Conservation (phyloP, 1,140 invertebrate species). For the Neoseiulus cucumeris region DNA sequence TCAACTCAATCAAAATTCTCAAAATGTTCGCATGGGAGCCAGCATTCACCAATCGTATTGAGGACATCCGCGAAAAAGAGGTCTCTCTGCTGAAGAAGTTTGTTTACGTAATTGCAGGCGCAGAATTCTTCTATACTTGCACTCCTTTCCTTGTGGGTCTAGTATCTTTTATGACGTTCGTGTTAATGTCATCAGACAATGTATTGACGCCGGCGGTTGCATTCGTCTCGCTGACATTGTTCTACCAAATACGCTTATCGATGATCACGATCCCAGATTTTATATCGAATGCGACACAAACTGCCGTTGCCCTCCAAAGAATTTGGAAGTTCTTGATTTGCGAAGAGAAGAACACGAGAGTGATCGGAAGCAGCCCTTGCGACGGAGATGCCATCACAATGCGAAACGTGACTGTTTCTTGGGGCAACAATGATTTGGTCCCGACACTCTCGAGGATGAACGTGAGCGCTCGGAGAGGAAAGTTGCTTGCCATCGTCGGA, state of each 20-base stretch:
- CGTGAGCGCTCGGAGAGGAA: conserved; percentile 21
- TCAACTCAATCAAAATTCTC: conserved; percentile 25
- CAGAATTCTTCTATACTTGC: conserved; percentile 16
- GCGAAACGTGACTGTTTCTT: background rate
- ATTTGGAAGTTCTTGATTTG: conserved; percentile 2
- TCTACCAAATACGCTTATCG: conserved; percentile 17
- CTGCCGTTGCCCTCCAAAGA: background rate
- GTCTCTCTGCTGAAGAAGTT: conserved; percentile 14
- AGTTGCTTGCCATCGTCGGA: conserved; percentile 30
- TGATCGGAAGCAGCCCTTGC: background rate
- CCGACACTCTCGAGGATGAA: conserved; percentile 22
- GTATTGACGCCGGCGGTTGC: conserved; percentile 15
- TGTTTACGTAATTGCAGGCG: conserved; percentile 14
- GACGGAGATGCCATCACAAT: background rate
- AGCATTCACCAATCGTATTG: conserved; percentile 18
- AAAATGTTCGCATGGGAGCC: conserved; percentile 22
- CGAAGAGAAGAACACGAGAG: background rate
- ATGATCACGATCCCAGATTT: conserved; percentile 15
- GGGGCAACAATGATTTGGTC: conserved; percentile 10
- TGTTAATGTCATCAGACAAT: conserved; percentile 21
- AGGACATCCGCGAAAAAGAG: conserved; percentile 18
- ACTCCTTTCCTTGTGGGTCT: conserved; percentile 16
- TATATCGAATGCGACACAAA: background rate
- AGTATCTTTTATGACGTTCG: conserved; percentile 16
- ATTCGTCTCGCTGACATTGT: conserved; percentile 18